Conservation (phyloP, 2,113 vertebrate species). For the Sceloporus undulatus region DNA sequence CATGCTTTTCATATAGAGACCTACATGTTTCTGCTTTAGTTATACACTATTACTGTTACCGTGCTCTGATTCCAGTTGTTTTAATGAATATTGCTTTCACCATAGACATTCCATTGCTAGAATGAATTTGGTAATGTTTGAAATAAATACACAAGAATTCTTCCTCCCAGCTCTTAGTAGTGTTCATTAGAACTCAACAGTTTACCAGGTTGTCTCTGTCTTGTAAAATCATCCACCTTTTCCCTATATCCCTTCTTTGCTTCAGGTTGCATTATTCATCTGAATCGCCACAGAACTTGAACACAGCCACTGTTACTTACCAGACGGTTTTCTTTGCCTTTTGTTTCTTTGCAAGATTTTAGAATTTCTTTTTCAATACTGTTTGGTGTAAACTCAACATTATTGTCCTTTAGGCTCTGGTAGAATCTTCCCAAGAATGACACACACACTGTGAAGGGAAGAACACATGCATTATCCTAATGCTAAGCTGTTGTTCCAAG, state of each 20-base stretch:
- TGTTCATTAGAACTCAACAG: constrained; percentile 1
- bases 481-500: neutral
- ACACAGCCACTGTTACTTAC: constrained; percentile 77
- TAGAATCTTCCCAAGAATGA: constrained; percentile 92
- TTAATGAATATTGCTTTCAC: neutral
- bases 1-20: neutral
- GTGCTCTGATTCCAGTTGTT: neutral
- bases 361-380: constrained; percentile 88
- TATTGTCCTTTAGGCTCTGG: constrained; percentile 85
- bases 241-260: constrained; percentile 21
- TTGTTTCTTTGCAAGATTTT: constrained; percentile 88
- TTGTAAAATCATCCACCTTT: neutral
- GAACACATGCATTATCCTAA: constrained; percentile 23
- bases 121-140: neutral
- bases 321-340: constrained; percentile 95
- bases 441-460: constrained; percentile 88
- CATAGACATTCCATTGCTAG: neutral
- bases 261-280: constrained; percentile 30
- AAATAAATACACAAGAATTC: neutral
- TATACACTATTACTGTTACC: no score
- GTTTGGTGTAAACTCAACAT: constrained; percentile 83
- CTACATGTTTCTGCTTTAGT: neutral
- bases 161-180: neutral
- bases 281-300: neutral
- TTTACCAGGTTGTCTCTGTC: constrained; percentile 1